A percentile compares a stretch with the other conserved stretches of the same genome.
Conservation (phyloP, 2,797 vertebrate genomes). For the Eulemur coronatus region DNA sequence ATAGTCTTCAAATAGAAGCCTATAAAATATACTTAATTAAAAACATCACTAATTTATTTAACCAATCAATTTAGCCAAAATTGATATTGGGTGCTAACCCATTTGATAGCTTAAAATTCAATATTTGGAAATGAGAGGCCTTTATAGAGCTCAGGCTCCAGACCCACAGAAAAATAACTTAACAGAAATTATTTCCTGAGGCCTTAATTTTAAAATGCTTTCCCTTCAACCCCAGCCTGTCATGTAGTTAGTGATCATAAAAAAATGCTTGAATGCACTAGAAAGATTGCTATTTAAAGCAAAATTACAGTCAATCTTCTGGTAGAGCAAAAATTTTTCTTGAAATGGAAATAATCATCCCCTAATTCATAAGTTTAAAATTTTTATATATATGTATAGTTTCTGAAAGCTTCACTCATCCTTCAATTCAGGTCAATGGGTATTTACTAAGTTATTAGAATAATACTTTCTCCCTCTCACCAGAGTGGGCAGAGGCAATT, state of each 20-base stretch:
- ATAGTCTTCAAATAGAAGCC: neutral
- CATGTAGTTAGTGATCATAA: slow-evolving; percentile 72
- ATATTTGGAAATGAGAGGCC: slow-evolving; percentile 26
- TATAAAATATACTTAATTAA: neutral
- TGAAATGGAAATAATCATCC: slow-evolving; percentile 62
- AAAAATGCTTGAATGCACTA: slow-evolving; percentile 64
- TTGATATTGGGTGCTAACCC: neutral
- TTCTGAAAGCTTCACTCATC: slow-evolving; percentile 15
- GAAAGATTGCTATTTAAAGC: slow-evolving; percentile 71
- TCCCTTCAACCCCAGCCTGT: slow-evolving; percentile 65
- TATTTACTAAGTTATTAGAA: slow-evolving; percentile 17
- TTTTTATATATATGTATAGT: neutral
- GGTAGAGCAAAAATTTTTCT: slow-evolving; percentile 37
- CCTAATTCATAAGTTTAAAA: slow-evolving; percentile 59
- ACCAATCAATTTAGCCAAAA: neutral
- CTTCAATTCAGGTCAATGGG: slow-evolving; percentile 43
- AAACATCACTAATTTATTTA: neutral
- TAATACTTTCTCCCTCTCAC: neutral
- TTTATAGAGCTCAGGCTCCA: neutral
- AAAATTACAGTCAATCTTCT: slow-evolving; percentile 69
- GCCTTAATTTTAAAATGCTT: slow-evolving; percentile 60
- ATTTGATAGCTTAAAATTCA: slow-evolving; percentile 18
- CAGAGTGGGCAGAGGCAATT: neutral
- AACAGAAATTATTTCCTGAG: slow-evolving; percentile 60
- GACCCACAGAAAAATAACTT: slow-evolving; percentile 35